phyloP scores from a whole-genome alignment of 2,888 invertebrate genomes.

The Xanthostigma xanthostigma region DNA sequence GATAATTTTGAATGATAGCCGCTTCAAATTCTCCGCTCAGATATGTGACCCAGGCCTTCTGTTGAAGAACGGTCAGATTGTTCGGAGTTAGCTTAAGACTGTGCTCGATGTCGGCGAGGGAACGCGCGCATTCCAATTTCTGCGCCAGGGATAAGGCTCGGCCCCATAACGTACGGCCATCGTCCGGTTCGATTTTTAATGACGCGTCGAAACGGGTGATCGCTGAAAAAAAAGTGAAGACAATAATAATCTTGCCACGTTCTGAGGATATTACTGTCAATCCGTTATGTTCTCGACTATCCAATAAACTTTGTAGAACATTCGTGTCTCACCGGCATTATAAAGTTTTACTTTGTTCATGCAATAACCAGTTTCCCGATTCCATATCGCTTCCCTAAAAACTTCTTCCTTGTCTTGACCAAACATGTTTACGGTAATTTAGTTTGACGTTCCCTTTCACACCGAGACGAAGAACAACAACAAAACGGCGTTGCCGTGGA shows the following conservation, averaged over 20 bases:
- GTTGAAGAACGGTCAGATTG: slow-evolving; percentile 21
- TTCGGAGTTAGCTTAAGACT: slow-evolving; percentile 25
- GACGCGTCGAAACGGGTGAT: slow-evolving; percentile 18
- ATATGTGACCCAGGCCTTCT: slow-evolving; percentile 24
- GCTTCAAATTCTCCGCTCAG: slow-evolving; percentile 27
- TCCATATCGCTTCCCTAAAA: slow-evolving; percentile 20
- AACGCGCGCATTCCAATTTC: slow-evolving; percentile 36
- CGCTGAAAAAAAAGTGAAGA: background rate
- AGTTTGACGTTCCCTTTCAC: no score
- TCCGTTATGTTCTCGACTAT: no score
- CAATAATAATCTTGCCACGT: background rate
- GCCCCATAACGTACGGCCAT: slow-evolving; percentile 37
- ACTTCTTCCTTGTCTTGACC: slow-evolving; percentile 19
- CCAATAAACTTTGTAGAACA: no score
- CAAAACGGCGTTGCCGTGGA: no score
- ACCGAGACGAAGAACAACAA: no score
- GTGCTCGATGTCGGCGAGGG: slow-evolving; percentile 34
- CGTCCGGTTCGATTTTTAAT: slow-evolving; percentile 23
- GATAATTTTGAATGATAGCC: slow-evolving; percentile 22
- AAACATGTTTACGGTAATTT: background rate
- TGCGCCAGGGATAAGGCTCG: slow-evolving; percentile 37
- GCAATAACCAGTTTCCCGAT: slow-evolving; percentile 23
- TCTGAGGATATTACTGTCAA: slow-evolving; percentile 1
- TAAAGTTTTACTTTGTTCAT: slow-evolving; percentile 23
- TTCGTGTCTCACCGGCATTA: slow-evolving; percentile 17